phyloP scores from a whole-genome alignment of 53 echinoderm and acorn worm species.

The Pentamera pediparva region DNA sequence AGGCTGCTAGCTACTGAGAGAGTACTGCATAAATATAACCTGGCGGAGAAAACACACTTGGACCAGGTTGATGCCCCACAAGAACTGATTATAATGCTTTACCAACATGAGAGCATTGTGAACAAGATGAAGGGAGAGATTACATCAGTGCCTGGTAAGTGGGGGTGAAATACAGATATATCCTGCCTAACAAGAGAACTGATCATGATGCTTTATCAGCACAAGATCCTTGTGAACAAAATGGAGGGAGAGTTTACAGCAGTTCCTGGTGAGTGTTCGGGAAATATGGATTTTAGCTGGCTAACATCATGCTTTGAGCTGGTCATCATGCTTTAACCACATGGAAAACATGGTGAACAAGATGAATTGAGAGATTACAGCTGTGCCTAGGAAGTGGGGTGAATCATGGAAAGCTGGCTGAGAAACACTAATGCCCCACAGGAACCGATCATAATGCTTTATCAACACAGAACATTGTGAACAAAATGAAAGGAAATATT shows the following conservation, averaged over 20 bases:
- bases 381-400: no score
- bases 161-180: not conserved
- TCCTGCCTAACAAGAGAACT: no score
- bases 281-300: no score
- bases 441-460: no score
- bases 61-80: conserved; percentile 52
- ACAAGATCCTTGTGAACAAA: conserved; percentile 51
- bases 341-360: no score
- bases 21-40: conserved; percentile 52
- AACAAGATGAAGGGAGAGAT: conserved; percentile 36
- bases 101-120: conserved; percentile 69
- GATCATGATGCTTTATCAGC: conserved; percentile 68
- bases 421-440: no score
- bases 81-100: conserved; percentile 64
- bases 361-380: no score
- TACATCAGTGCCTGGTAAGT: conserved; percentile 37
- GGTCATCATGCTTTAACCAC: no score
- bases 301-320: no score
- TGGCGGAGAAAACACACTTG: conserved; percentile 43
- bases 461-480: no score
- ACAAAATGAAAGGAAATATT: no score
- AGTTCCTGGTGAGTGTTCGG: conserved; percentile 42
- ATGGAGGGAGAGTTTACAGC: conserved; percentile 30
- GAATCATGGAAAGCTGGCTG: no score
- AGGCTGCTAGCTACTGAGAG: conserved; percentile 68